Conservation (phyloP, 2,113 vertebrate genomes). For the Eudorcas thomsonii region DNA sequence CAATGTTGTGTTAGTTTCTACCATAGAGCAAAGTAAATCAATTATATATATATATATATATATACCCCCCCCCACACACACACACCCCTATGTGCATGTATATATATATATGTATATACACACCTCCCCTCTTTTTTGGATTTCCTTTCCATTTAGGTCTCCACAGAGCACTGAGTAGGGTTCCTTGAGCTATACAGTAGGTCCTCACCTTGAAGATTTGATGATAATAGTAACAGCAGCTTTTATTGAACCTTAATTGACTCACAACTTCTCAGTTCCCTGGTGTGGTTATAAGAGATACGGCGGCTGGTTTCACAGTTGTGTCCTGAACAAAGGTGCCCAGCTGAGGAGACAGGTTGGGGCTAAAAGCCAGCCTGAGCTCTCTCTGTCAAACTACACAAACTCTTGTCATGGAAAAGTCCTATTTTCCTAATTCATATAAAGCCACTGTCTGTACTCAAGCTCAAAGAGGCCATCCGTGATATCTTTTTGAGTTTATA, state of each 20-base stretch:
- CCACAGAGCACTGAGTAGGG: background rate
- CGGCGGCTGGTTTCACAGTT: background rate
- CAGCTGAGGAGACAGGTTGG: background rate
- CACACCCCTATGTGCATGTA: too few relatives aligned
- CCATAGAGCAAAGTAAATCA: background rate
- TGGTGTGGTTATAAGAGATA: background rate
- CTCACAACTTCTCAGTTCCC: background rate
- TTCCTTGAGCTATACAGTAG: background rate
- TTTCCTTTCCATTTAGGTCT: background rate
- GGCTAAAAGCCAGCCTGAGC: background rate
- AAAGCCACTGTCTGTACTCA: background rate
- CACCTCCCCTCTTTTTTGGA: background rate
- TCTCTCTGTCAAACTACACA: background rate
- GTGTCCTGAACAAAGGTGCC: background rate
- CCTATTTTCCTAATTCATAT: background rate
- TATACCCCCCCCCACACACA: too few relatives aligned
- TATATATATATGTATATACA: too few relatives aligned
- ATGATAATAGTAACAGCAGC: background rate
- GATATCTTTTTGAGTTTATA: background rate
- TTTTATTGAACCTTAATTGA: background rate
- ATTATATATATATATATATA: background rate
- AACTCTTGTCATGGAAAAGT: background rate
- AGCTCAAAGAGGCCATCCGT: too few relatives aligned
- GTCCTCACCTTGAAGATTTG: background rate
- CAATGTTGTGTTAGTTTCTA: background rate